These are phyloP conservation scores for Xenopus borealis DNA, from an alignment of 2,113 vertebrate genomes.

Conservation along the genomic window DNA sequence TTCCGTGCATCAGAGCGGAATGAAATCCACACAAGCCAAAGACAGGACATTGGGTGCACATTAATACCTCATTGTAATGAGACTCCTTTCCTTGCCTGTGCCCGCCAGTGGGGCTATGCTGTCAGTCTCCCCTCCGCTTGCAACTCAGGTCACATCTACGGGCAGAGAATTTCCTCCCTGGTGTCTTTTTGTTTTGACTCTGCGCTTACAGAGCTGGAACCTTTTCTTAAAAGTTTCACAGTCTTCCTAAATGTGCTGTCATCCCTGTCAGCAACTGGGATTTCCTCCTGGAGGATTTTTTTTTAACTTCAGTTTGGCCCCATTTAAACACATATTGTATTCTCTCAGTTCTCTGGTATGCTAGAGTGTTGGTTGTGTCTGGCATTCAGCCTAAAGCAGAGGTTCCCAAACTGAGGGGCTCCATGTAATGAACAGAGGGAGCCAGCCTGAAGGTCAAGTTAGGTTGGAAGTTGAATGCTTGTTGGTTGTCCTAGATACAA, in stretches of 20 bases:
- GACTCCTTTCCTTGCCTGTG: background rate
- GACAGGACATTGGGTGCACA: background rate
- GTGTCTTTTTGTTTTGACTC: background rate
- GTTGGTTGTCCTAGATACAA: too few relatives aligned
- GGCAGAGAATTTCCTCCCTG: background rate
- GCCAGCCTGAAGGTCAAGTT: too few relatives aligned
- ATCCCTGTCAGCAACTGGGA: background rate
- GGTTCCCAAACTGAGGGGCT: too few relatives aligned
- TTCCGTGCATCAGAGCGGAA: background rate
- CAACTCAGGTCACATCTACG: background rate
- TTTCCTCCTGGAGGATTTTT: background rate
- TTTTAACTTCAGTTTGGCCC: too few relatives aligned
- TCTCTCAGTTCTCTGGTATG: too few relatives aligned
- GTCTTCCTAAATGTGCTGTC: background rate
- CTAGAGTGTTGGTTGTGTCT: too few relatives aligned
- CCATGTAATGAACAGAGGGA: too few relatives aligned
- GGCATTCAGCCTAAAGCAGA: too few relatives aligned
- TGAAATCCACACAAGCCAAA: background rate
- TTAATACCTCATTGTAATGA: constrained; percentile 2
- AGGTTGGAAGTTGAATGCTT: too few relatives aligned
- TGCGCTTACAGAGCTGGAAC: background rate
- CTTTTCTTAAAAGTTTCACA: background rate
- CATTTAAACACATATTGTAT: too few relatives aligned
- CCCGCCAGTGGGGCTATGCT: background rate
- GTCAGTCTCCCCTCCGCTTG: background rate